A percentile compares a stretch with the other conserved stretches of the same genome.
These are phyloP conservation scores for Leptinotarsa rubiginosa DNA, from an alignment of 2,888 invertebrate species.

Conservation along the genomic window DNA sequence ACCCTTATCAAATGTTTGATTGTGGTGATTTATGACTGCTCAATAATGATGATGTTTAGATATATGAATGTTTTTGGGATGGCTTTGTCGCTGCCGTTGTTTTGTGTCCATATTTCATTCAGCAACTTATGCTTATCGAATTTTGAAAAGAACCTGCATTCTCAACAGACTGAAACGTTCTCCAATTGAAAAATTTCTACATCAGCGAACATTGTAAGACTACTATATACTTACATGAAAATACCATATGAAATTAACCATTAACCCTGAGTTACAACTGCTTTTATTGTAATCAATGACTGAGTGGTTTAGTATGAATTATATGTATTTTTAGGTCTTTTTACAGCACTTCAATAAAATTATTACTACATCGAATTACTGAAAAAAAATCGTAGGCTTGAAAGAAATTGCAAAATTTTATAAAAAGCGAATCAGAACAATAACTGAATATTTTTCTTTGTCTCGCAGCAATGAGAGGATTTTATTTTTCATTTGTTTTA, in stretches of 20 bases:
- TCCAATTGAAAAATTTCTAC: no score
- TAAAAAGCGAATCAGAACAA: background rate
- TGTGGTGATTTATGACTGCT: no score
- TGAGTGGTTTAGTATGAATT: background rate
- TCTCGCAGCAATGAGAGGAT: background rate
- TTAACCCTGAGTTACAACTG: background rate
- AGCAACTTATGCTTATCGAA: no score
- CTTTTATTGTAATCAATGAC: slow-evolving; percentile 9
- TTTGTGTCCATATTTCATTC: no score
- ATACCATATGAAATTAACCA: background rate
- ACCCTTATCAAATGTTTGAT: no score
- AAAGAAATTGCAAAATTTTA: background rate
- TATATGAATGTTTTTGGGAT: no score
- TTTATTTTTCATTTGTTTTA: slow-evolving; percentile 27
- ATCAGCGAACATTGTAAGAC: no score
- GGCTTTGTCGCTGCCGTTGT: no score
- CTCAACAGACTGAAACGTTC: no score
- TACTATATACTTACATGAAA: background rate
- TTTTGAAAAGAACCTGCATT: no score
- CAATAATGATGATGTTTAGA: no score
- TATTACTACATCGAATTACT: background rate
- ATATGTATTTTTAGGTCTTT: background rate
- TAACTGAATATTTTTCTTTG: background rate
- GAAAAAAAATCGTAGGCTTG: background rate
- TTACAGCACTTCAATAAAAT: no score